These are phyloP conservation scores for Peucedramus taeniatus DNA, from an alignment of 2,113 vertebrate species.

Conservation along the genomic window DNA sequence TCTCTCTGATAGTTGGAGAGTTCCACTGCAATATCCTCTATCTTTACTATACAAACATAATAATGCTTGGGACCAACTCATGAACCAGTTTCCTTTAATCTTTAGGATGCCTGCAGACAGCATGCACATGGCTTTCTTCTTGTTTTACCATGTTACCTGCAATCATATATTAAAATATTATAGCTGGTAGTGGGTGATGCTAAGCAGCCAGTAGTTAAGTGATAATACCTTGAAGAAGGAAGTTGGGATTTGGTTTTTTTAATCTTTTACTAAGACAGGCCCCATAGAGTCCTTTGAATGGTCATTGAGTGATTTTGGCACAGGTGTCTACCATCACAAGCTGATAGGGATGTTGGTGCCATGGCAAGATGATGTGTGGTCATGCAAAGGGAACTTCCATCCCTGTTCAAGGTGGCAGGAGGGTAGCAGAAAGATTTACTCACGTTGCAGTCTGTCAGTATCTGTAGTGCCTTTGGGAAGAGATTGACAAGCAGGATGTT, in stretches of 20 bases:
- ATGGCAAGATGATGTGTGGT: not conserved
- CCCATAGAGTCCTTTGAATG: not conserved
- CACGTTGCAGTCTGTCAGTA: accelerated
- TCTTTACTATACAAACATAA: not conserved
- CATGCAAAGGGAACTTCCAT: not conserved
- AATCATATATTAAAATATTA: not conserved
- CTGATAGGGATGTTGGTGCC: not conserved
- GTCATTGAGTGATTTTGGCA: not conserved
- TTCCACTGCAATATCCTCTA: not conserved
- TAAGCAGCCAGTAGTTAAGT: not conserved
- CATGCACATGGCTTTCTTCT: not conserved
- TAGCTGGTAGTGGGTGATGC: not conserved
- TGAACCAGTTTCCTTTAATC: not conserved
- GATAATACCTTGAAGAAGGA: not conserved
- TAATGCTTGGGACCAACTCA: not conserved
- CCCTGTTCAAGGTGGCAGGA: not conserved
- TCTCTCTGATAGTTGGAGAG: not conserved
- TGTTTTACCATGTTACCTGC: not conserved
- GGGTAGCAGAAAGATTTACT: not conserved
- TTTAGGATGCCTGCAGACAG: not conserved
- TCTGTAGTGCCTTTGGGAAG: not conserved
- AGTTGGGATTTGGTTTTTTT: not conserved
- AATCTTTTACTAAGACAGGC: not conserved
- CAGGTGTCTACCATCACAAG: not conserved
- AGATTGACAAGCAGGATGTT: not conserved